phyloP scores from a whole-genome alignment of 2,797 vertebrate genomes.

The Setipinna tenuifilis region DNA sequence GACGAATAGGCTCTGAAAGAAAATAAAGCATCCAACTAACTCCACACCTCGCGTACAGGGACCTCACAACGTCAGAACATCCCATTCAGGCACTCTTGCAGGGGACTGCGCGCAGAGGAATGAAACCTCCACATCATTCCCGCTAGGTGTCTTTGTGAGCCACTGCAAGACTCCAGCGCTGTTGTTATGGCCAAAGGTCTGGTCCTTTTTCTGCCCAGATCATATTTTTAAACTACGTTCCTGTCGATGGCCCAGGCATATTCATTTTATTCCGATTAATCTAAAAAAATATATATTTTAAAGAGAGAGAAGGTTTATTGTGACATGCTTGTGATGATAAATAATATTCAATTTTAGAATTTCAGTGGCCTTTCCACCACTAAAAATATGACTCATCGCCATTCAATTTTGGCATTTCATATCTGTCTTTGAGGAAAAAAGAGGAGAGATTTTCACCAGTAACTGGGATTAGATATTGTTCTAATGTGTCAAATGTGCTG shows the following conservation, averaged over 20 bases:
- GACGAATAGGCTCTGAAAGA: constrained; percentile 32
- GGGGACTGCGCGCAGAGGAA: constrained; percentile 24
- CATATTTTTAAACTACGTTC: neutral
- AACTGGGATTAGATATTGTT: neutral
- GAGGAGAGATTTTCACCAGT: neutral
- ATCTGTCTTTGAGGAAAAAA: neutral
- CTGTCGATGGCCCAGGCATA: neutral
- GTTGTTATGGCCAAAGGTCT: neutral
- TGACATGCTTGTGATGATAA: neutral
- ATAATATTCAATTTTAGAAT: neutral
- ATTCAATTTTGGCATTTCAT: neutral
- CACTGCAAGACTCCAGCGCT: constrained; percentile 22
- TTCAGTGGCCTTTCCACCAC: neutral
- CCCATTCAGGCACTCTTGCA: constrained; percentile 55
- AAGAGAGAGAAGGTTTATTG: neutral
- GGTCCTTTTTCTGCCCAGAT: neutral
- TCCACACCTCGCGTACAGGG: constrained; percentile 41
- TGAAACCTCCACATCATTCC: constrained; percentile 45
- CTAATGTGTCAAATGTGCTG: neutral
- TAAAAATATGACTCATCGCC: neutral
- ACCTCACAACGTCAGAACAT: constrained; percentile 50
- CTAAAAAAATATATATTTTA: neutral
- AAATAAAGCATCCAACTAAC: constrained; percentile 49
- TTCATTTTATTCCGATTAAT: neutral
- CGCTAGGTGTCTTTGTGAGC: constrained; percentile 66